Conservation (phyloP, 2,888 invertebrate genomes). For the Rotaria macrura region DNA sequence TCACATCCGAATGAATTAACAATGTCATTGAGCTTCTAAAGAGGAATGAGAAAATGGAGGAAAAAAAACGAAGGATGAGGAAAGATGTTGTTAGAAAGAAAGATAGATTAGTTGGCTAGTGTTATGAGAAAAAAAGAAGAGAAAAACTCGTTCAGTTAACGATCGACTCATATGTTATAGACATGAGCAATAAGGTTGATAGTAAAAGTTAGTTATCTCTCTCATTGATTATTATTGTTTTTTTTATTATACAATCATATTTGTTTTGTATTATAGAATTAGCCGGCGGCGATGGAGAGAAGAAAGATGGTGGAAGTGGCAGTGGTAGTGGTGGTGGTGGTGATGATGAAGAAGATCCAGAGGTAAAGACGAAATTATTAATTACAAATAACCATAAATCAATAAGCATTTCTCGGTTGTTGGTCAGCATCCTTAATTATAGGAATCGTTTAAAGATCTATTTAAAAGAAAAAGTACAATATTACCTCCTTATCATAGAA, state of each 20-base stretch:
- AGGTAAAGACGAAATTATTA: neutral
- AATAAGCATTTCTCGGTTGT: no score
- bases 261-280: neutral
- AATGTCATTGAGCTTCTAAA: neutral
- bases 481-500: neutral
- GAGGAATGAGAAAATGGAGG: neutral
- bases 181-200: neutral
- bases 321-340: neutral
- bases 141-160: neutral
- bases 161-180: neutral
- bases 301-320: neutral
- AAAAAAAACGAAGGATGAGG: neutral
- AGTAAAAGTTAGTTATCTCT: neutral
- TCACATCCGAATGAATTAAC: neutral
- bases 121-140: neutral
- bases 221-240: neutral
- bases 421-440: neutral
- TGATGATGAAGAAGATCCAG: conserved; percentile 8
- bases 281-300: neutral
- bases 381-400: neutral
- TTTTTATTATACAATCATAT: neutral
- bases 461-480: neutral
- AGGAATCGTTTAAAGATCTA: neutral
- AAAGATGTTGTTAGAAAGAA: neutral
- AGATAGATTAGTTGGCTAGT: neutral